Percentiles rank a stretch among this genome's conserved stretches.
phyloP scores from a whole-genome alignment of 2,113 vertebrate genomes.

The Steatornis caripensis region DNA sequence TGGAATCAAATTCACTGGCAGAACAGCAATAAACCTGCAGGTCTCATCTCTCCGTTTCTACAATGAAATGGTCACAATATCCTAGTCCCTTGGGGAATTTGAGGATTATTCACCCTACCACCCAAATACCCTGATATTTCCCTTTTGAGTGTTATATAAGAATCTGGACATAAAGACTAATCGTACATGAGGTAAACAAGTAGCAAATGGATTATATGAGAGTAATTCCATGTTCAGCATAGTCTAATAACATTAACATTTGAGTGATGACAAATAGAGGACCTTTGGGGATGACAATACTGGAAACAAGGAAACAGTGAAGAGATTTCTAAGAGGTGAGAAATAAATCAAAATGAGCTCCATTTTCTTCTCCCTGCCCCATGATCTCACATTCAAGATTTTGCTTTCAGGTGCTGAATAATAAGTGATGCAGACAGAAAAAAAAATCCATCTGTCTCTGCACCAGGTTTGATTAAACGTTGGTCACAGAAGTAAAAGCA shows the following conservation, averaged over 20 bases:
- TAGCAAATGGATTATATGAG: background rate
- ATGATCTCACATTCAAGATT: background rate
- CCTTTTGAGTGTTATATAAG: background rate
- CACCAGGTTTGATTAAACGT: background rate
- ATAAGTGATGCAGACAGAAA: background rate
- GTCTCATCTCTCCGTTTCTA: background rate
- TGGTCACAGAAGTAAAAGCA: background rate
- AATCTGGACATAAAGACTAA: background rate
- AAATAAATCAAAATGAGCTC: background rate
- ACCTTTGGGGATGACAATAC: background rate
- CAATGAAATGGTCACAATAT: background rate
- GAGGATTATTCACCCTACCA: background rate
- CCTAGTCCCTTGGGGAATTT: background rate
- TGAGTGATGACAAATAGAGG: constrained; percentile 1
- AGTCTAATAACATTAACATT: constrained; percentile 38
- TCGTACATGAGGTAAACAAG: background rate
- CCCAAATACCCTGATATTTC: background rate
- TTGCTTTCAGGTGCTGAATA: constrained; percentile 1
- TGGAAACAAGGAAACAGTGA: background rate
- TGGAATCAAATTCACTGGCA: background rate
- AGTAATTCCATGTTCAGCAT: background rate
- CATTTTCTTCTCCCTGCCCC: background rate
- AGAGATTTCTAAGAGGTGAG: background rate
- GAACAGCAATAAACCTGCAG: background rate
- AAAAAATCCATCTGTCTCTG: background rate